These are phyloP conservation scores for Ochropacha duplaris DNA, from an alignment of 2,888 invertebrate species.

Conservation along the genomic window DNA sequence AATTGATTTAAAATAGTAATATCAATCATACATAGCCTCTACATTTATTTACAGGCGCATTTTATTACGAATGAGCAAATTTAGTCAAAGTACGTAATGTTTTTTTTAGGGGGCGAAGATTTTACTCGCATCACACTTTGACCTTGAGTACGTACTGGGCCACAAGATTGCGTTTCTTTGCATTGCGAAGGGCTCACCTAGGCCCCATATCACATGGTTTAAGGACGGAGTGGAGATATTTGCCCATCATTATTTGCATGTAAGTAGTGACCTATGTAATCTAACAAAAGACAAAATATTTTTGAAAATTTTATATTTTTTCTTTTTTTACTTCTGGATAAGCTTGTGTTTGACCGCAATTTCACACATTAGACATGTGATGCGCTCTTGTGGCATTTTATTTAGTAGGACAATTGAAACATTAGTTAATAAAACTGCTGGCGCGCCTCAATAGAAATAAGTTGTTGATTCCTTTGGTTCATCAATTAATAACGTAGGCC, in stretches of 20 bases:
- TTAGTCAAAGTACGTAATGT: neutral
- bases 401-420: neutral
- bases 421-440: neutral
- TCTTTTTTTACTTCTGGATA: too few relatives aligned
- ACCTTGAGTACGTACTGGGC: constrained; percentile 95
- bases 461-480: neutral
- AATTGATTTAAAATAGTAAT: neutral
- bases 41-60: too few relatives aligned
- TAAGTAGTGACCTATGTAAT: constrained; percentile 74
- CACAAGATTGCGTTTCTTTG: constrained; percentile 97
- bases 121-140: constrained; percentile 93
- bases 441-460: neutral
- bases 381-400: neutral
- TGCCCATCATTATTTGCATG: constrained; percentile 93
- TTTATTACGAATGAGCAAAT: neutral
- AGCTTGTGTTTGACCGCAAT: too few relatives aligned
- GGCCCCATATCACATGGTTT: constrained; percentile 97
- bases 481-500: neutral
- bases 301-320: too few relatives aligned
- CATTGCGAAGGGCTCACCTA: constrained; percentile 93
- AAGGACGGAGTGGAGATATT: constrained; percentile 97
- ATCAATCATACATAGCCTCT: too few relatives aligned
- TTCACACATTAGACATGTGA: neutral
- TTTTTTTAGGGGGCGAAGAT: constrained; percentile 92
- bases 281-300: too few relatives aligned